These are phyloP conservation scores for Prorops nasuta DNA, from an alignment of 1,140 invertebrate genomes.

Conservation along the genomic window DNA sequence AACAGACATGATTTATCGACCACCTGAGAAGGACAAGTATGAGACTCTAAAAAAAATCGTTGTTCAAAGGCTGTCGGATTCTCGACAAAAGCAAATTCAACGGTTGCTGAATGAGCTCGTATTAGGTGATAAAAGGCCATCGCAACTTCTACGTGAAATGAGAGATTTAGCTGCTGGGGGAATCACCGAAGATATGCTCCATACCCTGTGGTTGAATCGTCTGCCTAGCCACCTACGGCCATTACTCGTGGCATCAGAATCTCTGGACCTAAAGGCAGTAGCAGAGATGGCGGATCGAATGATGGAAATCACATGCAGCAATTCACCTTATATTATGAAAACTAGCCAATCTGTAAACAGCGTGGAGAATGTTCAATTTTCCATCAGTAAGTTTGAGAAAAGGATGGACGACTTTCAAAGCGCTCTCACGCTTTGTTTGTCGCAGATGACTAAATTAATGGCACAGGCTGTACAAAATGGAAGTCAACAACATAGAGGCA, in stretches of 20 bases:
- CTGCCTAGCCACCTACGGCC: slow-evolving; percentile 16
- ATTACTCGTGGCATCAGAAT: slow-evolving; percentile 1
- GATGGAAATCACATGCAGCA: not conserved
- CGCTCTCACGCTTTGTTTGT: not conserved
- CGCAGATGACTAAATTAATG: not conserved
- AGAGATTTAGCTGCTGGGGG: slow-evolving; percentile 10
- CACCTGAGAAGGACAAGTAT: not conserved
- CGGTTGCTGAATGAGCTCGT: not conserved
- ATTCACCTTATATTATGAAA: not conserved
- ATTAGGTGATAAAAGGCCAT: slow-evolving; percentile 34
- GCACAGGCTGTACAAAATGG: too few relatives aligned
- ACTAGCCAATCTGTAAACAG: not conserved
- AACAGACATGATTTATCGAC: not conserved
- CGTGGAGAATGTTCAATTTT: not conserved
- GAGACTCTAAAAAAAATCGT: not conserved
- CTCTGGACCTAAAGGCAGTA: not conserved
- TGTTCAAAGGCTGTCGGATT: not conserved
- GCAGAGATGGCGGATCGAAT: not conserved
- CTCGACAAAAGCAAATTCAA: not conserved
- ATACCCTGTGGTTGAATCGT: slow-evolving; percentile 18
- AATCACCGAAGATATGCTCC: slow-evolving; percentile 9
- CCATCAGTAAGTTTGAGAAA: not conserved
- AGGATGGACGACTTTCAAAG: not conserved
- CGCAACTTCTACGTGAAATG: slow-evolving; percentile 30
- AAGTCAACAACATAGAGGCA: not conserved